Evolutionary conservation across 1,140 invertebrate species (phyloP).

Genomic region (Octopus bimaculoides): DNA sequence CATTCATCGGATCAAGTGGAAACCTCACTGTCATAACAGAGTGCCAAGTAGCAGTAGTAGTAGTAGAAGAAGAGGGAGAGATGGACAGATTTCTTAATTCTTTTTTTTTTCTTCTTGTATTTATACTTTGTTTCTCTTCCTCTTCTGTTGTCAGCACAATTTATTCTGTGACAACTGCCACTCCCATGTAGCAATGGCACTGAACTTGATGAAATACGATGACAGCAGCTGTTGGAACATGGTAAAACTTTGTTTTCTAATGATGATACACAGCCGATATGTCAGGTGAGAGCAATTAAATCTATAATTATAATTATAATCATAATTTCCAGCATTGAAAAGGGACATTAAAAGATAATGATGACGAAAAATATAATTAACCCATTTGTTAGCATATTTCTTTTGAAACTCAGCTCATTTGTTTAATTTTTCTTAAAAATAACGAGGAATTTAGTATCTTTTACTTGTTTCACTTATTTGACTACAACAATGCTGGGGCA

Average conservation of each 20-base stretch:
- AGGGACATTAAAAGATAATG: too few relatives aligned
- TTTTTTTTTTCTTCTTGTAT: too few relatives aligned
- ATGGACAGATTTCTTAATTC: too few relatives aligned
- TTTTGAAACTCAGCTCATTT: background rate
- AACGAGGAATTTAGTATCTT: too few relatives aligned
- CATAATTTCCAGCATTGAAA: background rate
- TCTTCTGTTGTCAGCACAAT: conserved; percentile 73
- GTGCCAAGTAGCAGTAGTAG: too few relatives aligned
- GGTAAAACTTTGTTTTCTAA: conserved; percentile 80
- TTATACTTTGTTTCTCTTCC: background rate
- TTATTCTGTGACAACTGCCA: conserved; percentile 98
- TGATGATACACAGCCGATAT: conserved; percentile 80
- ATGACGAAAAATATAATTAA: background rate
- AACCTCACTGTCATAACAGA: too few relatives aligned
- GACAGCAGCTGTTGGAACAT: conserved; percentile 84
- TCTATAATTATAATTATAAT: background rate
- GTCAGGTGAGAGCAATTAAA: conserved; percentile 65
- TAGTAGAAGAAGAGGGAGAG: too few relatives aligned
- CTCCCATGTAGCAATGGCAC: conserved; percentile 90
- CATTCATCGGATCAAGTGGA: too few relatives aligned
- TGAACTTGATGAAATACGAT: conserved; percentile 90
- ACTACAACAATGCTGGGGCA: too few relatives aligned
- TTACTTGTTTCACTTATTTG: too few relatives aligned
- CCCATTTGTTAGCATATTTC: background rate
- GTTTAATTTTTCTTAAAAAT: too few relatives aligned